Evolutionary conservation across 2,113 vertebrate genomes (phyloP), one percentile per base, ranked within the genome.

Genomic region (Trichechus manatus): DNA sequence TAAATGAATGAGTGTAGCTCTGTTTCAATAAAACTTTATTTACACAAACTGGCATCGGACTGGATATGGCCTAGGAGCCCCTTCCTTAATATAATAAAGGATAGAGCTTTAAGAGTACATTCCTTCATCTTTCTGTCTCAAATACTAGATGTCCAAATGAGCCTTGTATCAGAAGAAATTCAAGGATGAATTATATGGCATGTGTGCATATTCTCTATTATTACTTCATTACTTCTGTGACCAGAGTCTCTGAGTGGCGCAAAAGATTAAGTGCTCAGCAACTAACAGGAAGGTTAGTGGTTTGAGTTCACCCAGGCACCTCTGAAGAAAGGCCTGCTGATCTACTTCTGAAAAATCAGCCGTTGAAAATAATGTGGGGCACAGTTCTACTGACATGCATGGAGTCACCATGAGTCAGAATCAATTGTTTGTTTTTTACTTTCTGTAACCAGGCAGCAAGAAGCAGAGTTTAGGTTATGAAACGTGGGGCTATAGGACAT

Each of bases 1-100:
- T 56, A 56, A 56, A 56, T 56, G 53, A 56, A 56, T 56, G 53
- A 56, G 15, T 56, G 4, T 72, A 59, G 1, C 9, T 84, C 9
- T 61, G 20, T 78, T 78, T n/a, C 47, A 83, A 36, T 90, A 72
- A 93, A 89, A 56, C 53, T 56, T 56, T 87, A 87, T 93, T 95
- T 66, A 80, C 8, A 95, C 83, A 91, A 81, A 13, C 39, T 31
- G 23, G 6, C 0, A 0, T 23, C 31, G 5, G 47, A 29, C 72
- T 64, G 94, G 44, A 84, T 64, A 50, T 83, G 29, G 9, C 27
- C 75, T 42, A 42, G 25, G n/a, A 44, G 31, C 17, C 9, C 25
- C 23, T 27, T 15, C 9, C 8, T 82, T 42, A 86, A 61, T 33
- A 70, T 39, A 75, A 68, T 50, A 77, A 33, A 97, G 70, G 36